Base-by-base conservation (phyloP, 1,140 invertebrate species). In the Drosophila triauraria region DNA sequence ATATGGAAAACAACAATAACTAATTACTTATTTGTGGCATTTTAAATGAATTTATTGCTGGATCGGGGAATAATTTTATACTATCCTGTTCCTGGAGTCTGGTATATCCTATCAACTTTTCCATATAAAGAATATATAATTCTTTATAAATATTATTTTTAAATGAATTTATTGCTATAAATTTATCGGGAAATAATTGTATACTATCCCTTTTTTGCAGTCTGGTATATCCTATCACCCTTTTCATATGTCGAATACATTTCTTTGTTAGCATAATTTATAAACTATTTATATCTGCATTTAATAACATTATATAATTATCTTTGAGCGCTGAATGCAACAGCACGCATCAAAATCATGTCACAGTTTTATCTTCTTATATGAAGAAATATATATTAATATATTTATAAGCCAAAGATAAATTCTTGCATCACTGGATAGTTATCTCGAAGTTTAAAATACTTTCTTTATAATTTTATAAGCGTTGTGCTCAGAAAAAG, bases 301-400 rank as follows among this genome's bases (percentile, higher is more conserved):
- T 32, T 4, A 12, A 17, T 15, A 13, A 53, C 27, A 12, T 20
- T 5, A 35, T 23, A 15, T 13, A 27, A 7, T 35, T 44, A 44
- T 65, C 2, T 12, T 25, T 13, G 50, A 4, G 2, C 4, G 17
- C 44, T 25, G 2, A n/a, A 8, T 9, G 13, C 10, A 13, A 54
- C 4, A 43, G 56, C 62, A 60, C 38, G 56, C 62, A n/a, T 43
- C 2, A 32, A 25, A 60, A 32, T 43, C 25, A 32, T 32, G 38
- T 44, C 38, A 32, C 38, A 13, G 32, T 10, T 15, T 30, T 43
- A 63, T 59, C 61, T 32, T 43, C 9, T 54, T 17, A 43, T 23
- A 25, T 25, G 60, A 60, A 32, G 17, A 20, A 57, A 40, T 30
- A 0, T 2, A 30, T 23, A 8, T 20, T 59, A n/a, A 60, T 43